These are phyloP conservation scores for Tenthredo distinguenda DNA, from an alignment of 2,888 invertebrate genomes.

Conservation along the genomic window DNA sequence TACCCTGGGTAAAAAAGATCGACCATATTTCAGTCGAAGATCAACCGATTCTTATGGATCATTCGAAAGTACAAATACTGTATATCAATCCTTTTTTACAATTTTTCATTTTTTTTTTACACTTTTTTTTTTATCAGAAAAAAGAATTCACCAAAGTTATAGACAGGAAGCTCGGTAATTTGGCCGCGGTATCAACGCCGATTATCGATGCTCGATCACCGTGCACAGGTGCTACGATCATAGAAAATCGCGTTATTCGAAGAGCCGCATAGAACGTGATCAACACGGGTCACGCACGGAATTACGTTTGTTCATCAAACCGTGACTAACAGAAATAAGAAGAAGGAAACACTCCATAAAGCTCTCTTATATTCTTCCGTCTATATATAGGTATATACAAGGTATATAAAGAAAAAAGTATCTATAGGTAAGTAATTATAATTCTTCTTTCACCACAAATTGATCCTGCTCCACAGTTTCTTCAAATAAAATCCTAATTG, in stretches of 20 bases:
- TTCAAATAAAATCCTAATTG: background rate
- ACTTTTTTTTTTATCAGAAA: background rate
- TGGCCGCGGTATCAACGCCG: conserved; percentile 43
- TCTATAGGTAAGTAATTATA: background rate
- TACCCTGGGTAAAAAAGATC: no score
- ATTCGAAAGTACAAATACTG: background rate
- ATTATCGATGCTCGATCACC: conserved; percentile 50
- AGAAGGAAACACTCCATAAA: background rate
- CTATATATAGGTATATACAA: background rate
- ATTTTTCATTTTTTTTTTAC: background rate
- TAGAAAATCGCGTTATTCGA: conserved; percentile 52
- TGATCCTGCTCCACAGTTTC: background rate
- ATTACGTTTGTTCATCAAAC: conserved; percentile 51
- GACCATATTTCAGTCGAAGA: no score
- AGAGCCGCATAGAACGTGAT: conserved; percentile 50
- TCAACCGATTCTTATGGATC: background rate
- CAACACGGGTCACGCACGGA: conserved; percentile 50
- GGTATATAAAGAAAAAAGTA: background rate
- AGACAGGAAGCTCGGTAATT: conserved; percentile 50
- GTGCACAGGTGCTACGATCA: conserved; percentile 47
- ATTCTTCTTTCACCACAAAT: background rate
- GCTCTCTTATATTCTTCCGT: background rate
- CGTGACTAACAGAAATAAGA: conserved; percentile 29
- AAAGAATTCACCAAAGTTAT: conserved; percentile 5
- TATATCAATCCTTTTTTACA: background rate